A percentile compares a stretch with the other conserved stretches of the same genome.
Evolutionary conservation across 2,797 vertebrate genomes (phyloP).

Genomic region (Champsocephalus gunnari): DNA sequence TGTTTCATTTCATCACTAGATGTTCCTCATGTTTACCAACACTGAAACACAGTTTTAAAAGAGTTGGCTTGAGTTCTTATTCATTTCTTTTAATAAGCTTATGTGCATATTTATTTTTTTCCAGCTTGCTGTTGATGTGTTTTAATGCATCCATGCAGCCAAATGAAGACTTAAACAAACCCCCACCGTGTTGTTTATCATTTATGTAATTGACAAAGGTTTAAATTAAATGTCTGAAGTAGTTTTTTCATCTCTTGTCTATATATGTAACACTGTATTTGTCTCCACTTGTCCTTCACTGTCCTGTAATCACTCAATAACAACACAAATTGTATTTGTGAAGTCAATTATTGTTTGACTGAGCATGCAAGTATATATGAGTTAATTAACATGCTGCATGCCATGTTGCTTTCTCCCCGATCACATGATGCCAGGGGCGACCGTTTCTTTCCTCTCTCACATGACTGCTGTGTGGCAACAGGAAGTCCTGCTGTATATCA

Average conservation of each 20-base stretch:
- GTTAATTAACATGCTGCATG: background rate
- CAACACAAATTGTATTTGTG: background rate
- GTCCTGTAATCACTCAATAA: background rate
- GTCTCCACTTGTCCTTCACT: too few species aligned
- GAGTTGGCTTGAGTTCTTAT: background rate
- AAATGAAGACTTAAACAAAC: background rate
- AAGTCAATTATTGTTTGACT: background rate
- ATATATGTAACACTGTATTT: too few species aligned
- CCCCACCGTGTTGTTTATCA: too few species aligned
- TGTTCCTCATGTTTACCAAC: background rate
- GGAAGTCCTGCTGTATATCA: background rate
- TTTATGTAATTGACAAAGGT: too few species aligned
- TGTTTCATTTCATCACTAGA: background rate
- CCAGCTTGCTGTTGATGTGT: background rate
- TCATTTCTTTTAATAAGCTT: background rate
- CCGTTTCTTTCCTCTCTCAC: conserved; percentile 44
- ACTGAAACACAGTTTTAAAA: background rate
- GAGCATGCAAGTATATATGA: background rate
- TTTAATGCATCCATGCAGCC: background rate
- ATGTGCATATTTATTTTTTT: too few species aligned
- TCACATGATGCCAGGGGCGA: conserved; percentile 33
- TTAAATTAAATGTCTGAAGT: too few species aligned
- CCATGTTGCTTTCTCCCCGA: background rate
- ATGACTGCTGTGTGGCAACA: conserved; percentile 29
- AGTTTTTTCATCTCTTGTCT: too few species aligned